Evolutionary conservation across 2,797 vertebrate genomes (phyloP), one percentile per base, ranked within the genome.

Genomic region (Molothrus ater): DNA sequence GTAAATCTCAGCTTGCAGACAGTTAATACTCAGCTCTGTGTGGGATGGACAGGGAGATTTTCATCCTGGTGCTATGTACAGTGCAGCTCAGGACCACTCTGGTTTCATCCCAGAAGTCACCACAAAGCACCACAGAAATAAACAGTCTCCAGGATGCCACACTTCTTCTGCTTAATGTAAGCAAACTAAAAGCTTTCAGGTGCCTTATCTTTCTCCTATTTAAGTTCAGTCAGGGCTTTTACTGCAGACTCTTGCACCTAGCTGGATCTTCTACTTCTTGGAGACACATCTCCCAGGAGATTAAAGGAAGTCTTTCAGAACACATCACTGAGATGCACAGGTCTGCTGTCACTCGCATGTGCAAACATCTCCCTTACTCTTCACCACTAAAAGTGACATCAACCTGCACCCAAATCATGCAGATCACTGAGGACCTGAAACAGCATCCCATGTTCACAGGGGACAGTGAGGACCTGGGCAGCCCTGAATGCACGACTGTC

Each of bases 41-140:
- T 71, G 34, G 51, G 82, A 84, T 45, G 45, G 63, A 79, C 34
- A 51, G 53, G 20, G 34, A 3, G 5, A 36, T 88, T 91, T 90
- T 85, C 84, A 83, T 76, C 74, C 36, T 5, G 1, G 45, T 1
- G 3, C 57, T 82, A 11, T 19, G 24, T n/a, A 51, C 38, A 51
- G n/a, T 3, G 12, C 45, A 68, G 38, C 76, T 88, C 88, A 63
- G 56, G 87, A 83, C n/a, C 53, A 42, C 70, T 72, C 54, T 15
- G 2, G 18, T 75, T 94, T 86, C 75, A 91, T 86, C 38, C 54
- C 57, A 71, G 74, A 89, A 95, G 56, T 40, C 75, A 93, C 81
- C 34, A 88, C 11, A 51, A 66, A 93, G 72, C 65, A 75, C 56
- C 40, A 59, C 56, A 86, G 94, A 93, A 94, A 82, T 45, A 92